phyloP scores from a whole-genome alignment of 2,888 invertebrate species.

The Archips xylosteana region DNA sequence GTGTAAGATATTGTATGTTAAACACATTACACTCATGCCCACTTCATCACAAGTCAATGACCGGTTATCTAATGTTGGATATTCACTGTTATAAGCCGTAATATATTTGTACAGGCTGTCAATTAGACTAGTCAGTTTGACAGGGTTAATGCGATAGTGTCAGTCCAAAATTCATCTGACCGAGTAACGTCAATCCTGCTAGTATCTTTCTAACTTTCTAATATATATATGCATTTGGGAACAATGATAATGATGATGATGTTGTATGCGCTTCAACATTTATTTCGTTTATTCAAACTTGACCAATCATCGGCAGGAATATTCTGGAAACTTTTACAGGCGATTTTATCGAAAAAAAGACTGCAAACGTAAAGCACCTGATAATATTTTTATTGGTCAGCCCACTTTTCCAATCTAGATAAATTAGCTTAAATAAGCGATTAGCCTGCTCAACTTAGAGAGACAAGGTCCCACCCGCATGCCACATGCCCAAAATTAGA shows the following conservation, averaged over 20 bases:
- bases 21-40: neutral
- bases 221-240: no score
- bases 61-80: conserved; percentile 28
- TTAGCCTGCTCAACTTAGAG: conserved; percentile 8
- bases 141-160: neutral
- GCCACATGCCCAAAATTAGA: neutral
- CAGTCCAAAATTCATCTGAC: neutral
- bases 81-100: conserved; percentile 8
- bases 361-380: no score
- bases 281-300: no score
- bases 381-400: neutral
- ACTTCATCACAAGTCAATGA: conserved; percentile 3
- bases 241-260: no score
- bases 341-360: no score
- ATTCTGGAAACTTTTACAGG: no score
- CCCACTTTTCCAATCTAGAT: neutral
- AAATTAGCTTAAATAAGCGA: conserved; percentile 10
- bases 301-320: no score
- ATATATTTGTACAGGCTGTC: neutral
- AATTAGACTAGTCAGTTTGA: neutral
- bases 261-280: no score
- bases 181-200: no score
- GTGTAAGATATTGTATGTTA: no score
- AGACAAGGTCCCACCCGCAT: conserved; percentile 8
- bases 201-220: no score